Evolutionary conservation across 2,113 vertebrate species (phyloP).

Genomic region (Actinemys pallida): DNA sequence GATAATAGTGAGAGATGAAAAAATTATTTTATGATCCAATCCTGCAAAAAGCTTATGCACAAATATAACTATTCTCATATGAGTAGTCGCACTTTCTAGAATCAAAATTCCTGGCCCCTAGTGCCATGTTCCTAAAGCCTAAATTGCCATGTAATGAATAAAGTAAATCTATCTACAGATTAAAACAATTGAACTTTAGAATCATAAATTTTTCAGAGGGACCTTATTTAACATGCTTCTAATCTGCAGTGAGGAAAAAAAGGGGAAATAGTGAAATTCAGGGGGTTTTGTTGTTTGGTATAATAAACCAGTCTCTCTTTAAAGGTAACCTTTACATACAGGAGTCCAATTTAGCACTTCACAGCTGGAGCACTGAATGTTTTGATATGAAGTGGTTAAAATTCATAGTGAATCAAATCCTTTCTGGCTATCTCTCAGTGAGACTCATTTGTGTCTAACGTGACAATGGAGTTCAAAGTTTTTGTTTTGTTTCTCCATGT

Average conservation of each 20-base stretch:
- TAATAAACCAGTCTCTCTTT: not conserved
- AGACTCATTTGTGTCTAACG: not conserved
- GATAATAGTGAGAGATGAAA: constrained; percentile 47
- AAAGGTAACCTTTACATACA: not conserved
- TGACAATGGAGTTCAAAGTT: not conserved
- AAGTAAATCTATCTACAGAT: not conserved
- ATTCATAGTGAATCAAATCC: not conserved
- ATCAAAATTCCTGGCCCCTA: not conserved
- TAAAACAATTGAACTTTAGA: not conserved
- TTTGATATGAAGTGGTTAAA: not conserved
- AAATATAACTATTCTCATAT: not conserved
- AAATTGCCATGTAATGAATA: not conserved
- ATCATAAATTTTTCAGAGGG: not conserved
- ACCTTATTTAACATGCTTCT: not conserved
- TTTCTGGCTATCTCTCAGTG: not conserved
- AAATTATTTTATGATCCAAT: not conserved
- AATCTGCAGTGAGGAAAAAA: not conserved
- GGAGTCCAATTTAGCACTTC: not conserved
- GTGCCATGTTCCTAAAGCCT: not conserved
- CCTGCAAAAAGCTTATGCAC: constrained; percentile 28
- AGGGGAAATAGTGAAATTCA: not conserved
- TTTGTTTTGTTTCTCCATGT: not conserved
- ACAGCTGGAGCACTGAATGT: not conserved
- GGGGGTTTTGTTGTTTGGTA: not conserved
- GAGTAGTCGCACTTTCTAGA: not conserved